These are phyloP conservation scores for Heliopora coerulea DNA, from an alignment of 92 coral and sea anemone genomes.

Conservation along the genomic window DNA sequence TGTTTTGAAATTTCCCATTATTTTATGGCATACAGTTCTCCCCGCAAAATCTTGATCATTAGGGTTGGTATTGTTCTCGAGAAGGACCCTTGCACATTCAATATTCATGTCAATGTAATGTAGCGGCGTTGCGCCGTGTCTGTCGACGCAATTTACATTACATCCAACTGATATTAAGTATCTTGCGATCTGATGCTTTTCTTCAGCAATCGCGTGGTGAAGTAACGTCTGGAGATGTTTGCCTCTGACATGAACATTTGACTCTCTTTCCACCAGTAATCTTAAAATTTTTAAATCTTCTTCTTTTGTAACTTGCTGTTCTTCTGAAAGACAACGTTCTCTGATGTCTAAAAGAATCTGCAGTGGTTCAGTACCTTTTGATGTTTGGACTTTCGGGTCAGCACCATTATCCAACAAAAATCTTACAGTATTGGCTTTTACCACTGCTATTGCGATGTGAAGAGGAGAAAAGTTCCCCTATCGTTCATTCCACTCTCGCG, in stretches of 20 bases:
- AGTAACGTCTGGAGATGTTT: slow-evolving; percentile 3
- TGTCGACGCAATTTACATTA: slow-evolving; percentile 13
- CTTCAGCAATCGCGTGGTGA: background rate
- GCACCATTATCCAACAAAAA: slow-evolving; percentile 32
- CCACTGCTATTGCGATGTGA: background rate
- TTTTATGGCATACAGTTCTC: background rate
- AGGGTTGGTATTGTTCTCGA: slow-evolving; percentile 28
- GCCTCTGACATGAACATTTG: background rate
- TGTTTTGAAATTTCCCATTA: too few relatives aligned
- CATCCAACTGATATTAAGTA: slow-evolving; percentile 25
- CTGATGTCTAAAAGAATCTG: background rate
- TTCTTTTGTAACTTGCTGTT: background rate
- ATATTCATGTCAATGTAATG: background rate
- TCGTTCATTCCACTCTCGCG: background rate
- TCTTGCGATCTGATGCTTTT: background rate
- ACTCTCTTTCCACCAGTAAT: slow-evolving; percentile 12
- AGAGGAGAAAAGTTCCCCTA: slow-evolving; percentile 12
- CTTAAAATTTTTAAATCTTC: slow-evolving; percentile 27
- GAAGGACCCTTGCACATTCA: background rate
- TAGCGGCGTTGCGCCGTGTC: slow-evolving; percentile 11
- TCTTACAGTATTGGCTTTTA: background rate
- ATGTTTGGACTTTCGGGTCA: slow-evolving; percentile 19
- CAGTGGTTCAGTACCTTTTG: slow-evolving; percentile 18
- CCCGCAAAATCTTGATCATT: slow-evolving; percentile 21
- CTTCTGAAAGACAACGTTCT: too few relatives aligned